These are phyloP conservation scores for Cirrhinus mrigala DNA, from an alignment of 2,797 vertebrate genomes.

Conservation along the genomic window DNA sequence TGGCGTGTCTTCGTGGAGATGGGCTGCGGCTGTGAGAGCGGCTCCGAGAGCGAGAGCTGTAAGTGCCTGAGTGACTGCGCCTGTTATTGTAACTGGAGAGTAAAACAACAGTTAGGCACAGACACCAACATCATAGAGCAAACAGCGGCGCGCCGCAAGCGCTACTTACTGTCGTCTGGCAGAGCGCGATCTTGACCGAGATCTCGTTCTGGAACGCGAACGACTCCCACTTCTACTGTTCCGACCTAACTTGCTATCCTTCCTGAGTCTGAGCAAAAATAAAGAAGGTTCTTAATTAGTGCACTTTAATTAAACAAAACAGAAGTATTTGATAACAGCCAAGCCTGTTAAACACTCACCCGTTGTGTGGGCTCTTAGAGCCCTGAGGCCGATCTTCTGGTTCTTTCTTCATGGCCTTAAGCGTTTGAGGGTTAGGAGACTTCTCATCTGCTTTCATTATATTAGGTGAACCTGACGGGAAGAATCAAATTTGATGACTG, in stretches of 20 bases:
- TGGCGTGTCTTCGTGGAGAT: slow-evolving; percentile 89
- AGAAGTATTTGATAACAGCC: not conserved
- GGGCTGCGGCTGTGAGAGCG: slow-evolving; percentile 94
- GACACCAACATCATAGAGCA: not conserved
- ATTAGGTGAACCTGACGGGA: slow-evolving; percentile 85
- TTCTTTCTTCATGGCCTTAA: slow-evolving; percentile 92
- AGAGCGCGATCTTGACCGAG: slow-evolving; percentile 89
- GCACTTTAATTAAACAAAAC: not conserved
- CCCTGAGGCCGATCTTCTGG: slow-evolving; percentile 87
- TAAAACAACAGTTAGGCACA: not conserved
- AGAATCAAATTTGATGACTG: not conserved
- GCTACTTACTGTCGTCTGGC: slow-evolving; percentile 91
- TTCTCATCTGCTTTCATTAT: slow-evolving; percentile 92
- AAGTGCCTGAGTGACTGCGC: slow-evolving; percentile 94
- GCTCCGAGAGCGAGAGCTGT: slow-evolving; percentile 95
- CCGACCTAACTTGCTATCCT: slow-evolving; percentile 91
- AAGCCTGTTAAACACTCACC: slow-evolving; percentile 76
- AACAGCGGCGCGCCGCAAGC: not conserved
- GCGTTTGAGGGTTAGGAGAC: slow-evolving; percentile 83
- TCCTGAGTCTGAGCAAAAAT: slow-evolving; percentile 82
- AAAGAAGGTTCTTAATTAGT: not conserved
- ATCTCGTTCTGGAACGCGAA: slow-evolving; percentile 91
- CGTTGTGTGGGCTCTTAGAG: slow-evolving; percentile 96
- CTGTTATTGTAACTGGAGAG: slow-evolving; percentile 90
- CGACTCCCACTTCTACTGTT: slow-evolving; percentile 91